Evolutionary conservation across 2,113 vertebrate species (phyloP), one percentile per base, ranked within the genome.

Genomic region (Strigops habroptila): DNA sequence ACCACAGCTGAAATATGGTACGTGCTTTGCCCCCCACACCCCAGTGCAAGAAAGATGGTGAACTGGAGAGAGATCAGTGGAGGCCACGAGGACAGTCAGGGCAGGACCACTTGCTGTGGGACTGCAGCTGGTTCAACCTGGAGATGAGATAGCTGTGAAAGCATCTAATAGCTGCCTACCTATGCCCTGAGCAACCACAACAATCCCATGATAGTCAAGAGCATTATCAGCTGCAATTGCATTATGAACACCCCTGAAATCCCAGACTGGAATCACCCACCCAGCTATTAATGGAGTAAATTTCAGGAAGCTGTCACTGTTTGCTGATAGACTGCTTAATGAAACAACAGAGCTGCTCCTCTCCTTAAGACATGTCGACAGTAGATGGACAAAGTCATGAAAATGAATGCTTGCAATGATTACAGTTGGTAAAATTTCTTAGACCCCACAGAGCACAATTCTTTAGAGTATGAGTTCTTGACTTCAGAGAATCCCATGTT

Each of bases 21-120:
- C 1, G 22, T 14, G 49, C 0, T 53, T 77, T 79, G 6, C 1
- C 3, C 1, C 12, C 22, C 48, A 8, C 0, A 1, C 2, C 7
- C 5, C 30, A 73, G 12, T 57, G 65, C 19, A 65, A 76, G 37
- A 60, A 59, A 63, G 53, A 28, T 53, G 7, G 18, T 77, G 44
- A 85, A 30, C 51, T 78, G 21, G 6, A 39, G 9, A 2, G 3
- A 75, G 30, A 30, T 30, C 46, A 64, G 18, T 70, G 21, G 14
- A 86, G 27, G 17, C n/a, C 30, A 59, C 15, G 31, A 43, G 18
- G 16, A 81, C 10, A 44, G 9, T 7, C 10, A 16, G 13, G 3
- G 9, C 5, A 69, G 53, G n/a, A 51, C 28, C 19, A 35, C 18
- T 75, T 90, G 28, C 23, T 75, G 23, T 6, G 3, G 12, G 37